Evolutionary conservation across 2,797 vertebrate genomes (phyloP).

Genomic region (Benthosema pterotum): DNA sequence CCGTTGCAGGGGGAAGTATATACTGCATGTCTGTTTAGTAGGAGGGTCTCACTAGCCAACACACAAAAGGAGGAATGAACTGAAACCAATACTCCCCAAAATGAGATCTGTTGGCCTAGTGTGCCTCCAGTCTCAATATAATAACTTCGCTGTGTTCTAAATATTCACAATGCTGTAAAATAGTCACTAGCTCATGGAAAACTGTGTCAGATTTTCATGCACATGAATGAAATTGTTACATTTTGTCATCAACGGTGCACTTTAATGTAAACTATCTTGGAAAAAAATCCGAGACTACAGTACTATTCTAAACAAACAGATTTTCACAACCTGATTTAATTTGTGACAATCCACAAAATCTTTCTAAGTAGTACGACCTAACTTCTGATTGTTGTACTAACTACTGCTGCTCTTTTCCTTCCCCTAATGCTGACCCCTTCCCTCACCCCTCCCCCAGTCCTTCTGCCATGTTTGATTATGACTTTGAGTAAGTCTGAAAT

Average conservation of each 20-base stretch:
- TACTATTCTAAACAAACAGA: conserved; percentile 42
- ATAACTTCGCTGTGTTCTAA: no score
- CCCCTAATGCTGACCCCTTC: conserved; percentile 84
- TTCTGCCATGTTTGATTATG: conserved; percentile 99
- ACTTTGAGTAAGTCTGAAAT: conserved; percentile 99
- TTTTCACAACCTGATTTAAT: conserved; percentile 32
- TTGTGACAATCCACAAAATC: conserved; percentile 21
- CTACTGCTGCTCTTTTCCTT: conserved; percentile 95
- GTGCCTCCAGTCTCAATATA: no score
- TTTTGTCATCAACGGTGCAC: neutral
- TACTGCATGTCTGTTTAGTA: no score
- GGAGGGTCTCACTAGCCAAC: no score
- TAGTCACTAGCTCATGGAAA: no score
- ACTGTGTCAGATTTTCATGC: no score
- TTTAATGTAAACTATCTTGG: neutral
- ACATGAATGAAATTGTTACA: no score
- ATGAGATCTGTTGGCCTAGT: no score
- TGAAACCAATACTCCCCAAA: no score
- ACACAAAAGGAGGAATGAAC: no score
- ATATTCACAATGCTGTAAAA: no score
- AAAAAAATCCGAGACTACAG: neutral
- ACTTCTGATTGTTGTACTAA: conserved; percentile 85
- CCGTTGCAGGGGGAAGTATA: no score
- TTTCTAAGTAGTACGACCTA: conserved; percentile 43
- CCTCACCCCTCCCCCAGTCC: conserved; percentile 88